Percentiles rank a stretch among this genome's conserved stretches.
phyloP scores from a whole-genome alignment of 2,113 vertebrate genomes.

The Oreochromis spilurus region DNA sequence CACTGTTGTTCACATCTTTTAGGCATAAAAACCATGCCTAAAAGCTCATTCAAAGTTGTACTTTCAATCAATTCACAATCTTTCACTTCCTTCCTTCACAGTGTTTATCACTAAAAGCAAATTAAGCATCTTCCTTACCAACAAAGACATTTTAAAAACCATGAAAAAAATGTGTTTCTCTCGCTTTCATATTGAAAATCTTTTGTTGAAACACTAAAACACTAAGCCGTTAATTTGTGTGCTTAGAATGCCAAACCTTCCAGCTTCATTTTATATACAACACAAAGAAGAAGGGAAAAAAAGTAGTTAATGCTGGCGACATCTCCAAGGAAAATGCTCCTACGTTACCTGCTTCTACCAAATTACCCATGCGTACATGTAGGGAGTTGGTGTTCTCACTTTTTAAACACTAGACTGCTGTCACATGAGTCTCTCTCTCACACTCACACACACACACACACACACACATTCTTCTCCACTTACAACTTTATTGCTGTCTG shows the following conservation, averaged over 20 bases:
- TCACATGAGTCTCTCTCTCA: not conserved
- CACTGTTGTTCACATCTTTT: not conserved
- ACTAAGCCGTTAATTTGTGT: not conserved
- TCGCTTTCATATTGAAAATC: not conserved
- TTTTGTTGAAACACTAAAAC: not conserved
- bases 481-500: slow-evolving; percentile 27
- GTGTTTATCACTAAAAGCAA: not conserved
- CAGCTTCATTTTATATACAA: not conserved
- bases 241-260: not conserved
- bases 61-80: not conserved
- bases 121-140: not conserved
- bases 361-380: not conserved
- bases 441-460: not conserved
- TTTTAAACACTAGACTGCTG: not conserved
- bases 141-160: not conserved
- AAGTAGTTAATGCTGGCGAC: not conserved
- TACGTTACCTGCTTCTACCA: not conserved
- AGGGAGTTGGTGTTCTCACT: not conserved
- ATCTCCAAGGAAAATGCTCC: not conserved
- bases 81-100: not conserved
- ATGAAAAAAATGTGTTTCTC: not conserved
- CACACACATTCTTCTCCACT: not conserved
- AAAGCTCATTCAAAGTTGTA: not conserved
- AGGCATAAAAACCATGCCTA: not conserved
- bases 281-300: not conserved